Base-by-base conservation (phyloP, 2,113 vertebrate species). In the Castor canadensis region DNA sequence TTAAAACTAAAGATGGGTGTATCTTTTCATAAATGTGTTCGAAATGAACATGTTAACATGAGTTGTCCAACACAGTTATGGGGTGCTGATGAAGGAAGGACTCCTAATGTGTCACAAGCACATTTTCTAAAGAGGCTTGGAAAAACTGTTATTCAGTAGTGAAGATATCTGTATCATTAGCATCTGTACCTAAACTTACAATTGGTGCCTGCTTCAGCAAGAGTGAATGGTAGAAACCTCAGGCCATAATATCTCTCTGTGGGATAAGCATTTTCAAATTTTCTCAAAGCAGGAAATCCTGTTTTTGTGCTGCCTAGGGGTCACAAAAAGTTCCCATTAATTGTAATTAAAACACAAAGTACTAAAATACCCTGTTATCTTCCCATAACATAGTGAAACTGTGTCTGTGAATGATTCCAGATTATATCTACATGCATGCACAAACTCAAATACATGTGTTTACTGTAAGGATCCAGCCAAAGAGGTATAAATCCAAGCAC, bases 251-350 rank as follows among this genome's bases (percentile, higher is more conserved):
- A 91, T 80, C 40, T 80, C 40, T 90, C 58, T 84, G 12, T 60
- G 64, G 69, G 89, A 82, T 54, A 89, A 90, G n/a, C 35, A 30
- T 56, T 96, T 94, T 95, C 71, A 94, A 76, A 69, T 67, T 93
- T 28, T 75, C 6, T 84, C 24, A 83, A 49, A 93, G 60, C 16
- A 79, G 43, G 85, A 67, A 67, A 58, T 26, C 1, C 5, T 60
- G 67, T 49, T 76, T 17, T 32, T 52, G 3, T 67, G 35, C 43
- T 80, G 38, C 40, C 77, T 66, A 47, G 9, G 9, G 28, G 71
- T 96, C 89, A 80, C 9, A 60, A 49, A 94, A 58, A 45, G 5
- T 60, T 75, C 9, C 45, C 94, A 58, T 95, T 94, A 69, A 86
- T 66, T 80, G 38, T 54, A 83, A 54, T 52, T 56, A 67, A 90